Base-by-base conservation (phyloP, 2,797 vertebrate species). In the Pseudocheirus occidentalis region DNA sequence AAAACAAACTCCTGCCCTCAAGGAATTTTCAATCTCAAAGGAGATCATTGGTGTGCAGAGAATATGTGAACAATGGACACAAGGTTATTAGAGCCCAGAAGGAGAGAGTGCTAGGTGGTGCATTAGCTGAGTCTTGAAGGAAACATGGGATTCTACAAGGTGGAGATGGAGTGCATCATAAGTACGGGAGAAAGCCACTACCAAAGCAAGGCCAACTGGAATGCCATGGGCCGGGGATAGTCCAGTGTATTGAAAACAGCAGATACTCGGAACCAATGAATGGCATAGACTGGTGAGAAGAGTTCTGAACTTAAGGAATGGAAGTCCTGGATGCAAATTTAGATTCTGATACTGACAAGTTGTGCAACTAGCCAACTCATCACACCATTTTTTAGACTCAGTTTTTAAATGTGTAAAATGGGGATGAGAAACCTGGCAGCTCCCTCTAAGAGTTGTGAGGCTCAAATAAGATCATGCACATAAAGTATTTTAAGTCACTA, bases 31-130 rank as follows among this genome's bases (percentile, higher is more conserved):
- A 81, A 7, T 81, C 16, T 40, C 66, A 81, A 18, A 0, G 10
- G 18, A 81, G 66, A 81, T 1, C 24, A 46, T 46, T n/a, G 24
- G n/a, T 40, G 0, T 10, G 9, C 24, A 40, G 5, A 40, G n/a
- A 81, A 46, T 21, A 10, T 9, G n/a, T 3, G 40, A 6, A 9
- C 7, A 10, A 6, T 1, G 0, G 24, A 10, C 10, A 24, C 6
- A 21, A 40, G 62, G n/a, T 9, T 21, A n/a, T 40, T 18, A 40
- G n/a, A 16, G n/a, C 0, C 66, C 7, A 21, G n/a, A 6, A 73
- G 62, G 62, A 18, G 34, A 31, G 58, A 62, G 66, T 40, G 10
- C n/a, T 46, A 1, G 18, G 62, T 31, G 58, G 29, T 31, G 11
- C 10, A 12, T 59, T 4, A 40, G n/a, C 34, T 73, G 62, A 40